Evolutionary conservation across 2,797 vertebrate species (phyloP).

Genomic region (Lithobates pipiens): DNA sequence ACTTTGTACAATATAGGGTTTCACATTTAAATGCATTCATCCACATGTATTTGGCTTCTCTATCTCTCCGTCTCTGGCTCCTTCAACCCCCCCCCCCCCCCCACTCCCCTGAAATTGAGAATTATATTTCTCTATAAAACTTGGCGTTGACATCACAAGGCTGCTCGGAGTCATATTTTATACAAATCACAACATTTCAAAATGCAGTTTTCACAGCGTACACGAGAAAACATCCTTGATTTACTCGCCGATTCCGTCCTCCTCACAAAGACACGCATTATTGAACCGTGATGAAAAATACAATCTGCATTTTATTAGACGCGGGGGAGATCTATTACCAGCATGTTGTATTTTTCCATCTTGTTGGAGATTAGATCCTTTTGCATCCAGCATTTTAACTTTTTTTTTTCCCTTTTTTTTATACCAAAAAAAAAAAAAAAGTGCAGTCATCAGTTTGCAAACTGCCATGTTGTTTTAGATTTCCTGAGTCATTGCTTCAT

Average conservation of each 20-base stretch:
- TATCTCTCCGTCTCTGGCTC: slow-evolving; percentile 26
- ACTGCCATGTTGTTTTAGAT: neutral
- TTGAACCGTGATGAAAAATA: slow-evolving; percentile 60
- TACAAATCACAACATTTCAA: slow-evolving; percentile 61
- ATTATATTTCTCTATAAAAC: slow-evolving; percentile 64
- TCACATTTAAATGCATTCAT: slow-evolving; percentile 50
- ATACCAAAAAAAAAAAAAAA: neutral
- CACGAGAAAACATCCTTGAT: slow-evolving; percentile 56
- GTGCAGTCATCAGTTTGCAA: neutral
- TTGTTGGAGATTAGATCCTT: slow-evolving; percentile 54
- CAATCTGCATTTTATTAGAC: slow-evolving; percentile 61
- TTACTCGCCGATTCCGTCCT: slow-evolving; percentile 49
- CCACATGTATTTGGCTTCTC: slow-evolving; percentile 58
- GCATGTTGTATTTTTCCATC: slow-evolving; percentile 42
- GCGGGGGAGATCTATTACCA: slow-evolving; percentile 58
- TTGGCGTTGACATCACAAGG: slow-evolving; percentile 62
- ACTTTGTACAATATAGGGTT: slow-evolving; percentile 60
- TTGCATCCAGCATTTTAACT: neutral
- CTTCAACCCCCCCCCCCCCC: slow-evolving; percentile 60
- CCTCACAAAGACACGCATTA: slow-evolving; percentile 50
- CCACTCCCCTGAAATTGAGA: slow-evolving; percentile 59
- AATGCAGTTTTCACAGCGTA: slow-evolving; percentile 58
- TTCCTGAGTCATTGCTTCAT: too few species aligned
- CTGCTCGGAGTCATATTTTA: slow-evolving; percentile 62
- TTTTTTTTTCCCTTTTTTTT: neutral